A percentile compares a stretch with the other conserved stretches of the same genome.
Conservation (phyloP, 1,140 invertebrate genomes). For the Euura saliciscinereae region DNA sequence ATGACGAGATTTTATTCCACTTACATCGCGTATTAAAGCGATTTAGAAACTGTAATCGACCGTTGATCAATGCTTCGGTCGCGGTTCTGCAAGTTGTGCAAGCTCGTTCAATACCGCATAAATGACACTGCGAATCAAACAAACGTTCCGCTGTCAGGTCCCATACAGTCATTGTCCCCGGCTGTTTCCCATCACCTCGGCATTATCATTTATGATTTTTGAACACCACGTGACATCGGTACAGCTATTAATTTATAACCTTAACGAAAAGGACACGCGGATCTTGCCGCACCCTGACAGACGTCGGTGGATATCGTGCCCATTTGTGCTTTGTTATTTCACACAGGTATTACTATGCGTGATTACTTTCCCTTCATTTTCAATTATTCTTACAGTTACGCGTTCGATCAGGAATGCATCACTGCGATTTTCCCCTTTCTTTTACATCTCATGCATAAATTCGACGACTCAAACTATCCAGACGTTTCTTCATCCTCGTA, state of each 20-base stretch:
- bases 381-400: conserved; percentile 1
- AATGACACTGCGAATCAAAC: too few species aligned
- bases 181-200: too few species aligned
- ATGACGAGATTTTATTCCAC: not conserved
- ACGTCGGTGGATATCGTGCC: not conserved
- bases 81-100: too few species aligned
- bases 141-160: too few species aligned
- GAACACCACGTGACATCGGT: too few species aligned
- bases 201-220: too few species aligned
- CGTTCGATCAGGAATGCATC: not conserved
- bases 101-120: too few species aligned
- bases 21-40: not conserved
- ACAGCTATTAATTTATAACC: not conserved
- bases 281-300: not conserved
- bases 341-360: not conserved
- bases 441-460: too few species aligned
- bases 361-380: not conserved
- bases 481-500: too few species aligned
- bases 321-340: not conserved
- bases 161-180: too few species aligned
- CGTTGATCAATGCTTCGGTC: not conserved
- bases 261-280: not conserved
- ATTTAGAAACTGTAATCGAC: not conserved
- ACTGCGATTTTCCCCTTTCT: too few species aligned
- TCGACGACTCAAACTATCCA: too few species aligned